Base-by-base conservation (phyloP, 2,888 invertebrate genomes). In the Busseola fusca region DNA sequence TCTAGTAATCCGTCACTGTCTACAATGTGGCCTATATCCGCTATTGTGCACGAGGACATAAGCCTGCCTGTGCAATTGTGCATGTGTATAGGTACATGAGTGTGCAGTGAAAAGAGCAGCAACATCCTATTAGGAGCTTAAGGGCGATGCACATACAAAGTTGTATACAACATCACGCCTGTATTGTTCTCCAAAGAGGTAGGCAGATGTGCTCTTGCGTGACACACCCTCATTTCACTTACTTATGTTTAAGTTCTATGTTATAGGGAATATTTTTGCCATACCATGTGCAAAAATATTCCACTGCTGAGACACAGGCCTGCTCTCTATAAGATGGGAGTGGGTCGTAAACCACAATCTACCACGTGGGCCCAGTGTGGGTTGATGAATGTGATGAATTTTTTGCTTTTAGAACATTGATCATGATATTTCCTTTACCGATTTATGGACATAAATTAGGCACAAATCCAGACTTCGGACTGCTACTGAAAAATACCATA, bases 51-150 rank as follows among this genome's bases (percentile, higher is more conserved):
- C 18, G 21, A 25, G 18, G 4, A 34, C 30, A 16, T n/a, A 34
- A 34, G 45, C 21, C 45, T 48, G 45, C 45, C 45, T 21, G 45
- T 48, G 21, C 21, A 48, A 48, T 48, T 48, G 18, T 48, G 21
- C 21, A 21, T 21, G n/a, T 34, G 16, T 34, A 16, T n/a, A 25
- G 10, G 37, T 37, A 37, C n/a, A 10, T 18, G 9, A 9, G 25
- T 25, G 25, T 59, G 25, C 25, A 59, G 25, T 59, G 59, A 59
- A 59, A 59, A 40, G 37, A 59, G 37, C 59, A n/a, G 34, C 16
- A 25, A 18, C 59, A 25, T 40, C 37, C 59, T 37, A 37, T 37
- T 37, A 59, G 5, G 37, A 59, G 59, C 25, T 25, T 37, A 37
- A 58, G 9, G 1, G 14, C 34, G n/a, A 50, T n/a, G n/a, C n/a